Evolutionary conservation across 2,888 invertebrate genomes (phyloP), one percentile per base, ranked within the genome.

Genomic region (Dynastes tityus): DNA sequence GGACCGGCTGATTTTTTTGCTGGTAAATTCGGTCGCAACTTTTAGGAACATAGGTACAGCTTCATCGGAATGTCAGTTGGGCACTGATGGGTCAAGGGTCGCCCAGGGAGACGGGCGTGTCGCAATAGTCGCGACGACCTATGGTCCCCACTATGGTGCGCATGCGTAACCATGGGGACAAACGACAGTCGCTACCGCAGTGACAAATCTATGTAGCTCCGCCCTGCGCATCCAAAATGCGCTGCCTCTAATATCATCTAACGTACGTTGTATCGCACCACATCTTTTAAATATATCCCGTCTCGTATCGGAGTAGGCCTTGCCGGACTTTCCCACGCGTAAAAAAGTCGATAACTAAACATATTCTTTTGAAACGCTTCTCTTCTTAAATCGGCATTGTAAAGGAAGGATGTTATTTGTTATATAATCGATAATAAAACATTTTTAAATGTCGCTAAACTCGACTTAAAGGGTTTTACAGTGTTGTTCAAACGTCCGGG

Each of bases 1-100:
- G 45, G 55, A 71, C 71, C 71, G 71, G 55, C 29, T 70, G 49
- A 22, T 45, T 70, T 71, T 71, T 53, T n/a, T 71, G 6, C 11
- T 45, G 8, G 45, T 45, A 2, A 55, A 49, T 29, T 77, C 61
- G 61, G 61, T 51, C 49, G 64, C 37, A 61, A 63, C 51, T 78
- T 64, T 55, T 16, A 55, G 70, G 64, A 58, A 68, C 29, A 22
- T 70, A 70, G 77, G 37, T 63, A 78, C 77, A 78, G 77, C 70
- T 71, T 77, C 74, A 73, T 77, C 65, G 65, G 79, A 74, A 73
- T 85, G 85, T 84, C 84, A 85, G 86, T 85, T 85, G 87, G 87
- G 84, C 87, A 87, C 87, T 85, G 86, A 86, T 87, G 86, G 88
- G 88, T 88, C 88, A 88, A 88, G 88, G 88, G 88, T 88, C 88